phyloP scores from a whole-genome alignment of 1,140 invertebrate species.

The Lepidotrigona ventralis region DNA sequence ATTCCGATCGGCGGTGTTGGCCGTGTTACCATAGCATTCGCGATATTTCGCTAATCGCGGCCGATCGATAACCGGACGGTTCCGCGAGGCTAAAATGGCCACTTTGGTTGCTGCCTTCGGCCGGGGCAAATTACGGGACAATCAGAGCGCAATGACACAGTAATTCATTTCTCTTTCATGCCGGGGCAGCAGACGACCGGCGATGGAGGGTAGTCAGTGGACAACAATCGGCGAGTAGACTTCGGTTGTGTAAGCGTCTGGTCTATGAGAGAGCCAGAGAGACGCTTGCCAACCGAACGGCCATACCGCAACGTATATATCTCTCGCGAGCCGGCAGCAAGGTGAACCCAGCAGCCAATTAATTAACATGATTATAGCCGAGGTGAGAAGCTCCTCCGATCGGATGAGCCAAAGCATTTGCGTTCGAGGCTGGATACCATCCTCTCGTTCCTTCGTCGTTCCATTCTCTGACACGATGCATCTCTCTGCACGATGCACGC shows the following conservation, averaged over 20 bases:
- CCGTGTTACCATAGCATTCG: no score
- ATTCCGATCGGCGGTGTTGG: no score
- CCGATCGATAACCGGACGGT: no score
- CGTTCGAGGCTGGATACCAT: background rate
- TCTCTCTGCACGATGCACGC: no score
- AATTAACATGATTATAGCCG: conserved; percentile 60
- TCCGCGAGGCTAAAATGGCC: no score
- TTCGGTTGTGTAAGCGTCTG: background rate
- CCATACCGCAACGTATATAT: conserved; percentile 34
- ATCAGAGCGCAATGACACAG: no score
- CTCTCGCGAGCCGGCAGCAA: conserved; percentile 29
- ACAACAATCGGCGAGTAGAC: conserved; percentile 19
- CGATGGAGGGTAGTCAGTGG: background rate
- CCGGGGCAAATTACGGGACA: no score
- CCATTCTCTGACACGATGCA: no score
- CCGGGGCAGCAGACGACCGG: background rate
- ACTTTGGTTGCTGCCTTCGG: no score
- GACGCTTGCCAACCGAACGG: conserved; percentile 36
- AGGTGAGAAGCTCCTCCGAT: conserved; percentile 47
- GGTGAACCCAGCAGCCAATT: conserved; percentile 47
- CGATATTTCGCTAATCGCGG: no score
- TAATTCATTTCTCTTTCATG: no score
- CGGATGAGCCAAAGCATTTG: conserved; percentile 47
- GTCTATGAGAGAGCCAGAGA: background rate
- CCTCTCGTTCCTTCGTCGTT: no score